Conservation (phyloP, 1,140 invertebrate species). For the Drosophila melanica region DNA sequence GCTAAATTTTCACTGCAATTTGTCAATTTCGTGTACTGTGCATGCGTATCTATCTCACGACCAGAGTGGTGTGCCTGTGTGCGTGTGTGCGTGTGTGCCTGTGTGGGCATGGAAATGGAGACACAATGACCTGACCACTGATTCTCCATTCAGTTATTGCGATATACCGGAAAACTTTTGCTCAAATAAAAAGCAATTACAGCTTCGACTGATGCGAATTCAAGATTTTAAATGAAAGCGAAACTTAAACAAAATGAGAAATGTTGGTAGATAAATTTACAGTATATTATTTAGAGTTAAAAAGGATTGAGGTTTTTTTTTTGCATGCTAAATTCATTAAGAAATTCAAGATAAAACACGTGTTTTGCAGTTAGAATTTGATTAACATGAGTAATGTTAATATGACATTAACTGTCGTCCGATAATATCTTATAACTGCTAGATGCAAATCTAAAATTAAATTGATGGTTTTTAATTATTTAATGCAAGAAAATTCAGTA, state of each 20-base stretch:
- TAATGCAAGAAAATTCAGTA: no score
- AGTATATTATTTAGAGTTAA: not conserved
- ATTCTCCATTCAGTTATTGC: constrained; percentile 19
- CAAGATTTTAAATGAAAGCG: not conserved
- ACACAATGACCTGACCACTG: constrained; percentile 44
- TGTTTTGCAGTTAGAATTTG: no score
- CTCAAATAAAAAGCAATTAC: constrained; percentile 6
- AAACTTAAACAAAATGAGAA: not conserved
- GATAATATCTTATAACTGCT: no score
- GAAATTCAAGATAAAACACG: no score
- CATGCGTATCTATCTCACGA: constrained; percentile 27
- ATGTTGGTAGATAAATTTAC: no score
- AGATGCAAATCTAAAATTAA: no score
- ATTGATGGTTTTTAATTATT: no score
- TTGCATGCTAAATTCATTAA: no score
- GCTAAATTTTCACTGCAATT: constrained; percentile 67
- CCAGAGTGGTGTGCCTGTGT: not conserved
- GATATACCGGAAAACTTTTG: not conserved
- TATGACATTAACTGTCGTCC: no score
- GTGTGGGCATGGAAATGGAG: constrained; percentile 29
- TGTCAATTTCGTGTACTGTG: constrained; percentile 62
- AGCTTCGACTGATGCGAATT: not conserved
- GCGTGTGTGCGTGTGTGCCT: not conserved
- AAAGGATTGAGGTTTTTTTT: no score
- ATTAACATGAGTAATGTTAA: not conserved